These are phyloP conservation scores for Apostichopus parvimensis DNA, from an alignment of 35 echinoderm and acorn worm species.

Conservation along the genomic window DNA sequence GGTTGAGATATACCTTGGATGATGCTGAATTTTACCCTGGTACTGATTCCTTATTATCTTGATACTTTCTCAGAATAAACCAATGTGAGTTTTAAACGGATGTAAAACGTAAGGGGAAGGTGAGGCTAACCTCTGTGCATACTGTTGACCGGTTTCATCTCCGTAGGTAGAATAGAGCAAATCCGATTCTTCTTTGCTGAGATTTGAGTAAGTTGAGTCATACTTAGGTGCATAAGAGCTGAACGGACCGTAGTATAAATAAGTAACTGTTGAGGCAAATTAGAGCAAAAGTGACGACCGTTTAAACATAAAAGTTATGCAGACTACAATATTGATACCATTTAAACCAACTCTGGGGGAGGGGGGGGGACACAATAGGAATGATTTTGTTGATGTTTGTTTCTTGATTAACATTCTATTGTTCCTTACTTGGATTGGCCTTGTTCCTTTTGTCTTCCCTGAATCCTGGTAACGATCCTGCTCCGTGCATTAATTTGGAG, in stretches of 20 bases:
- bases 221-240: slow-evolving; percentile 86
- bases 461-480: slow-evolving; percentile 83
- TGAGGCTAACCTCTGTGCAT: slow-evolving; percentile 82
- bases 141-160: slow-evolving; percentile 88
- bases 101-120: no score
- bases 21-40: no score
- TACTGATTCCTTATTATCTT: no score
- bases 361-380: no score
- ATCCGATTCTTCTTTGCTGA: slow-evolving; percentile 98
- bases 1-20: no score
- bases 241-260: slow-evolving; percentile 86
- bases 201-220: slow-evolving; percentile 91
- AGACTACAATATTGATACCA: no score
- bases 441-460: slow-evolving; percentile 97
- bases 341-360: no score
- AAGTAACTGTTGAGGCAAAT: slow-evolving; percentile 62
- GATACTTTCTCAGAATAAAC: no score
- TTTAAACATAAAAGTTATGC: not conserved
- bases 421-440: slow-evolving; percentile 76
- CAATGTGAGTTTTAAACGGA: no score
- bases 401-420: no score
- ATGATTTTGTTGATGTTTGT: no score
- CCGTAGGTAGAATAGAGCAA: slow-evolving; percentile 90
- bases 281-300: not conserved
- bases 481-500: slow-evolving; percentile 68